A percentile compares a stretch with the other conserved stretches of the same genome.
Evolutionary conservation across 2,113 vertebrate genomes (phyloP).

Genomic region (Strix aluco): DNA sequence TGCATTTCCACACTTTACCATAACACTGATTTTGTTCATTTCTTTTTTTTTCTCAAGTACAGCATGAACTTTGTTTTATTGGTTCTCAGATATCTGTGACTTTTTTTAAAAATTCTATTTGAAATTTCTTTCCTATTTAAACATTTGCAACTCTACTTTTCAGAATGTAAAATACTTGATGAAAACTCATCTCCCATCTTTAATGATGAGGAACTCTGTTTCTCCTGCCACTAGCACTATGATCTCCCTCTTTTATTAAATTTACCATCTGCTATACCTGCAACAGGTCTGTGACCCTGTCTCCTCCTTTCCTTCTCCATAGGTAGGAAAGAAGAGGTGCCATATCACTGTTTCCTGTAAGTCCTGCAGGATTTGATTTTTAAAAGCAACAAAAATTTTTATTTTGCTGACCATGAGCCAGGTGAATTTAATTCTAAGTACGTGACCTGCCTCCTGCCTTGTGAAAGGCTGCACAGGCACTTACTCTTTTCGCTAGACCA

Average conservation of each 20-base stretch:
- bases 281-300: not conserved
- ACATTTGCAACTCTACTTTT: not conserved
- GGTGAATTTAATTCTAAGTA: not conserved
- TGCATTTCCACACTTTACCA: not conserved
- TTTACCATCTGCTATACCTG: not conserved
- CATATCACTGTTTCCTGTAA: not conserved
- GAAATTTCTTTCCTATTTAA: not conserved
- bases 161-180: not conserved
- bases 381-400: not conserved
- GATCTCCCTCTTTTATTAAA: not conserved
- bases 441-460: not conserved
- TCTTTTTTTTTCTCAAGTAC: not conserved
- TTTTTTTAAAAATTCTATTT: not conserved
- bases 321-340: not conserved
- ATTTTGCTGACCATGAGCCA: not conserved
- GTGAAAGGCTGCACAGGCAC: not conserved
- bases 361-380: not conserved
- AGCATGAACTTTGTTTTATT: not conserved
- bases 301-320: not conserved
- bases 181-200: not conserved
- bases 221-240: not conserved
- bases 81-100: not conserved
- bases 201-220: not conserved
- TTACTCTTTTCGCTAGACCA: not conserved
- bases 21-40: not conserved